phyloP scores from a whole-genome alignment of 37 sponge, comb jelly and placozoan genomes.

The Halichondria panicea region DNA sequence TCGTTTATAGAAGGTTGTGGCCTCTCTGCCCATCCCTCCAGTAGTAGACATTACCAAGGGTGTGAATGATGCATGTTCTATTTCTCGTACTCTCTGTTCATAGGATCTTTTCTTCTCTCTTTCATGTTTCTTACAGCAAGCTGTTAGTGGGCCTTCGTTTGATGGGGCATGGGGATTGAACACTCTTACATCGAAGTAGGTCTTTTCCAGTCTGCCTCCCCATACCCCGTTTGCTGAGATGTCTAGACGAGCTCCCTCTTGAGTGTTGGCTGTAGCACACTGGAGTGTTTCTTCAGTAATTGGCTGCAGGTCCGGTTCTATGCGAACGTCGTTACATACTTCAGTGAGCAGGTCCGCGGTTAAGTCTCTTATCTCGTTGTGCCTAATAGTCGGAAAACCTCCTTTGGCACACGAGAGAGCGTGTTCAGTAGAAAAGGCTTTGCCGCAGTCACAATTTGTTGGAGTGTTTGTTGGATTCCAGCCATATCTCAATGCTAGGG shows the following conservation, averaged over 20 bases:
- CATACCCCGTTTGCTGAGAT: constrained; percentile 24
- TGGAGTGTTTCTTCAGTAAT: constrained; percentile 14
- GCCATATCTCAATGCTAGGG: too few species aligned
- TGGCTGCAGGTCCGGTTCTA: constrained; percentile 40
- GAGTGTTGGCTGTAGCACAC: constrained; percentile 3
- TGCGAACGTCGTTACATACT: constrained; percentile 33
- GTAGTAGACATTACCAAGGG: constrained; percentile 15
- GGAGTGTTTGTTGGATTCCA: too few species aligned
- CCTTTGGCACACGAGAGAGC: constrained; percentile 39
- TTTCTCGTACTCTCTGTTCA: constrained; percentile 7
- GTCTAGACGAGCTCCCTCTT: constrained; percentile 34
- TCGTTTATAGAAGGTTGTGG: constrained; percentile 7
- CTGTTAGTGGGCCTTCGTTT: neutral
- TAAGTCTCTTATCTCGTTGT: constrained; percentile 34
- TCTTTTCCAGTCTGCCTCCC: constrained; percentile 32
- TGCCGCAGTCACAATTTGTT: too few species aligned
- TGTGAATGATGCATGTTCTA: constrained; percentile 21
- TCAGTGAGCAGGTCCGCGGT: constrained; percentile 30
- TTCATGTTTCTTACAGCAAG: constrained; percentile 11
- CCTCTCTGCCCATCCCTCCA: constrained; percentile 18
- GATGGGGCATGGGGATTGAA: constrained; percentile 45
- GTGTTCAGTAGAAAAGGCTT: constrained; percentile 30
- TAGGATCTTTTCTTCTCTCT: constrained; percentile 23
- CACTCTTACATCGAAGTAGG: constrained; percentile 26
- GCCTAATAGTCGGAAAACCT: constrained; percentile 25